Percentiles rank a stretch among this genome's conserved stretches.
These are phyloP conservation scores for Talpa occidentalis DNA, from an alignment of 2,113 vertebrate genomes.

Conservation along the genomic window DNA sequence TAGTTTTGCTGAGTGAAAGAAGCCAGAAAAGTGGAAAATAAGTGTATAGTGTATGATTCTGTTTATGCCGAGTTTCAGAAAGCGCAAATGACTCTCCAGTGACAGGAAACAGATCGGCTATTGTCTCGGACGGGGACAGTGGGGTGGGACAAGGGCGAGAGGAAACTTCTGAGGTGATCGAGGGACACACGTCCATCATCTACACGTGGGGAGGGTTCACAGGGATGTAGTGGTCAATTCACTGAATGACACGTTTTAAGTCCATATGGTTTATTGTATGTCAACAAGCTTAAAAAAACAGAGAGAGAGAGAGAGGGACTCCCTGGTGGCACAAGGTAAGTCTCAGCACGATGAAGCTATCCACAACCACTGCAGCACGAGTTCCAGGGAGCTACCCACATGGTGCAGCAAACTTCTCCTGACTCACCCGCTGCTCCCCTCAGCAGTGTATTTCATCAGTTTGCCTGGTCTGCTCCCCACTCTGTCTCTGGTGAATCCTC, in stretches of 20 bases:
- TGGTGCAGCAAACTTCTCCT: too few relatives aligned
- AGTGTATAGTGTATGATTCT: not conserved
- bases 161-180: not conserved
- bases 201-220: not conserved
- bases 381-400: too few relatives aligned
- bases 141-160: accelerated
- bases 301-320: too few relatives aligned
- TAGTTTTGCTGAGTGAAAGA: not conserved
- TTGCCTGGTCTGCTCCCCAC: too few relatives aligned
- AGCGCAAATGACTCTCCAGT: not conserved
- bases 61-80: not conserved
- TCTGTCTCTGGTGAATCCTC: too few relatives aligned
- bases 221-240: too few relatives aligned
- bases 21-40: not conserved
- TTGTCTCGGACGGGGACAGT: not conserved
- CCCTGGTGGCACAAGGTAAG: too few relatives aligned
- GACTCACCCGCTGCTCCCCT: too few relatives aligned
- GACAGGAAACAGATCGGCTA: not conserved
- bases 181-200: not conserved
- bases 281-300: not conserved
- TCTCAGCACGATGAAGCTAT: too few relatives aligned
- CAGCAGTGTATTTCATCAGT: too few relatives aligned
- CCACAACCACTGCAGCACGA: too few relatives aligned
- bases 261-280: not conserved
- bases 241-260: not conserved